A percentile compares a stretch with the other conserved stretches of the same genome.
phyloP scores from a whole-genome alignment of 2,113 vertebrate species.

The Mobula hypostoma region DNA sequence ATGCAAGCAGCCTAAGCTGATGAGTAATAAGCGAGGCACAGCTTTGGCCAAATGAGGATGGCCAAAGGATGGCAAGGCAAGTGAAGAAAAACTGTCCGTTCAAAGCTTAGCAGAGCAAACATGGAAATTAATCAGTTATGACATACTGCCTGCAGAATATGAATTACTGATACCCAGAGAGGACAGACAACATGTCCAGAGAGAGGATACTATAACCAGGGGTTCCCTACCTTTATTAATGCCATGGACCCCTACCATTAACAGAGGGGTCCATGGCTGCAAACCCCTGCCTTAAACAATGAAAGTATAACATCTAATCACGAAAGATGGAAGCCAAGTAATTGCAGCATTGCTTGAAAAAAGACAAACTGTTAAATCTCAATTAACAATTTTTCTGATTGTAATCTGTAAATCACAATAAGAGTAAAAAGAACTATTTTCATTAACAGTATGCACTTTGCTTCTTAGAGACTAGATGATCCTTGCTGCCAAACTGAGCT shows the following conservation, averaged over 20 bases:
- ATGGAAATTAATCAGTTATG: no score
- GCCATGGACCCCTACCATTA: no score
- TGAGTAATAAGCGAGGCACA: background rate
- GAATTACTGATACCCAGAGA: no score
- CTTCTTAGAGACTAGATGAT: no score
- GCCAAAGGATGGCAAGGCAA: background rate
- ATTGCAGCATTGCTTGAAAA: background rate
- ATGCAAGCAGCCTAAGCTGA: background rate
- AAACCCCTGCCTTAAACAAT: background rate
- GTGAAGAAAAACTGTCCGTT: background rate
- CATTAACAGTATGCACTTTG: background rate
- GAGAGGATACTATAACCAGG: background rate
- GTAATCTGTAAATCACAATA: background rate
- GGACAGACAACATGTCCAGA: background rate
- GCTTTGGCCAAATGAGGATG: background rate
- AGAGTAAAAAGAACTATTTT: background rate
- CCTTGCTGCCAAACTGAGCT: background rate
- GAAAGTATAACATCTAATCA: background rate
- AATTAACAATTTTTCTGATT: background rate
- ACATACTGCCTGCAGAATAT: background rate
- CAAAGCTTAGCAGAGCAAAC: background rate
- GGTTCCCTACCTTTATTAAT: no score
- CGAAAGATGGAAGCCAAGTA: background rate
- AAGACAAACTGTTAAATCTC: background rate
- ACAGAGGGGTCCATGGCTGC: no score